Conservation (phyloP, 2,113 vertebrate genomes). For the Chloropsis hardwickii region DNA sequence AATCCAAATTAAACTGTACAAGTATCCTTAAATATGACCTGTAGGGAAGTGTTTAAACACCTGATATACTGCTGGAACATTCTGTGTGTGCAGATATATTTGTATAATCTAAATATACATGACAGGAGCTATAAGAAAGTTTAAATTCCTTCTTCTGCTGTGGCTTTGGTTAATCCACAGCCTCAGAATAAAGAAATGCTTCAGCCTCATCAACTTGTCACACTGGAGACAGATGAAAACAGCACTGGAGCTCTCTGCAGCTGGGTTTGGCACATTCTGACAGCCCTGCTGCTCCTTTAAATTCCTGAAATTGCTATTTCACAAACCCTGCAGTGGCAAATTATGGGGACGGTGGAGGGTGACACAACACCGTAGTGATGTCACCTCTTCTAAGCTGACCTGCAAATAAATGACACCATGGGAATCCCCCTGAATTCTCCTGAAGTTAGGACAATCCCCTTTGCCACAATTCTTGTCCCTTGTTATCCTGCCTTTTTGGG, state of each 20-base stretch:
- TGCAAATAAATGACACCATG: not conserved
- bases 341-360: not conserved
- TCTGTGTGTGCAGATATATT: not conserved
- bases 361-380: not conserved
- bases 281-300: not conserved
- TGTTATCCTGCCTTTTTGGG: not conserved
- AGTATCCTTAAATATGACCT: not conserved
- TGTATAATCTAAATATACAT: not conserved
- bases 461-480: not conserved
- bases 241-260: not conserved
- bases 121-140: not conserved
- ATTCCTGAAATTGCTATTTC: constrained; percentile 16
- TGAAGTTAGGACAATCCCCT: not conserved
- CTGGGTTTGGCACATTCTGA: not conserved
- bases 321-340: not conserved
- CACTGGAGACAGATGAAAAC: not conserved
- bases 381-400: not conserved
- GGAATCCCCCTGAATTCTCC: constrained; percentile 46
- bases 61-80: not conserved
- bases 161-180: not conserved
- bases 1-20: not conserved
- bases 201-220: not conserved
- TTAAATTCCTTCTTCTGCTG: not conserved
- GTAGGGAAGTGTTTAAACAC: not conserved
- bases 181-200: not conserved